Conservation (phyloP, 2,113 vertebrate genomes). For the Terrapene triunguis region DNA sequence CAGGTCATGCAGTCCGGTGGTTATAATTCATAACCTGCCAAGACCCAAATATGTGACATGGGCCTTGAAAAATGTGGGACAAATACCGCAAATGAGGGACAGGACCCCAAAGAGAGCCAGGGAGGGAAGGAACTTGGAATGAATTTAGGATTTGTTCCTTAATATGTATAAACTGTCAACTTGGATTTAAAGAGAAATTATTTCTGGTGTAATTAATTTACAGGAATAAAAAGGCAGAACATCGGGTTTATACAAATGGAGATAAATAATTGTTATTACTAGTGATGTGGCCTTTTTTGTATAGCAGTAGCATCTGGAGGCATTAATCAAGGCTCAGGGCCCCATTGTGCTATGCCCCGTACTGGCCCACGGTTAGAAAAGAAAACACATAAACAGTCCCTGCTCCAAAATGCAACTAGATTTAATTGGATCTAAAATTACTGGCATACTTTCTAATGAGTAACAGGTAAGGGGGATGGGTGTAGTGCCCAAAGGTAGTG, state of each 20-base stretch:
- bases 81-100: conserved; percentile 35
- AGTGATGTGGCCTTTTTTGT: conserved; percentile 12
- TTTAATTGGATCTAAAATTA: conserved; percentile 32
- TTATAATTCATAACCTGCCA: conserved; percentile 26
- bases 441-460: background rate
- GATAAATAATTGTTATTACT: conserved; percentile 56
- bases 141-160: background rate
- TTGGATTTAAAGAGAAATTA: conserved; percentile 6
- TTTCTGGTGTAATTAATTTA: conserved; percentile 41
- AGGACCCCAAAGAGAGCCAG: background rate
- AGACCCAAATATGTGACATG: background rate
- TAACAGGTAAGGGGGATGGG: background rate
- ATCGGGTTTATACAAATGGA: conserved; percentile 40
- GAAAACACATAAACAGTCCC: background rate
- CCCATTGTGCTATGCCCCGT: background rate
- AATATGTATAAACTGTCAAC: background rate
- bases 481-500: background rate
- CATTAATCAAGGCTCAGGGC: conserved; percentile 24
- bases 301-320: background rate
- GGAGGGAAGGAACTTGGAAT: background rate
- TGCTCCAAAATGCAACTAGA: background rate
- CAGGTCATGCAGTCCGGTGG: background rate
- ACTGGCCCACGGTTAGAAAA: background rate
- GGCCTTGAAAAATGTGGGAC: conserved; percentile 32
- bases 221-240: conserved; percentile 56